Evolutionary conservation across 1,140 invertebrate genomes (phyloP).

Genomic region (Lamellibrachia luymesi): DNA sequence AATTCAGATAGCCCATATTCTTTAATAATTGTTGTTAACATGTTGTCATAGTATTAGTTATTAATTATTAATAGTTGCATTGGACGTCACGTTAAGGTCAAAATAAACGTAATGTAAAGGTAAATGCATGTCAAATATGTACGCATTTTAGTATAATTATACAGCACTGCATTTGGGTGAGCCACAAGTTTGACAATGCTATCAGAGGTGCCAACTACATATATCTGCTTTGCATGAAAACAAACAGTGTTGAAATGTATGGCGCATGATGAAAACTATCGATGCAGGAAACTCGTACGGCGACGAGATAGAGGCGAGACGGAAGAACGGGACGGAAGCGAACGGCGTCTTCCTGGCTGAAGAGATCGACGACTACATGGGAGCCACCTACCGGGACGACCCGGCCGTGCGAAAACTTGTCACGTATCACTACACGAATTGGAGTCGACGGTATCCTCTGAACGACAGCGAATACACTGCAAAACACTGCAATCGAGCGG

Average conservation of each 20-base stretch:
- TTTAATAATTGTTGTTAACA: no score
- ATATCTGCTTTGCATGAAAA: no score
- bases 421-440: slow-evolving; percentile 10
- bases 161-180: no score
- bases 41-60: no score
- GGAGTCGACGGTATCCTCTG: neutral
- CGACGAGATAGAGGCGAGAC: neutral
- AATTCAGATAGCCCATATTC: no score
- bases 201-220: no score
- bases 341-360: neutral
- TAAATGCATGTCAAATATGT: no score
- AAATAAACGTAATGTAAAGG: no score
- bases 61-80: no score
- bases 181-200: no score
- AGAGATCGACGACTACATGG: neutral
- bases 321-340: neutral
- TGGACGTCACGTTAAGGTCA: no score
- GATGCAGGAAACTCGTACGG: neutral
- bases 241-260: neutral
- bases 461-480: slow-evolving; percentile 3
- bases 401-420: neutral
- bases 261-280: neutral
- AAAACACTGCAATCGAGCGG: neutral
- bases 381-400: neutral
- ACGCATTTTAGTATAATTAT: no score